phyloP scores from a whole-genome alignment of 2,113 vertebrate genomes.

The Artemisiospiza belli region DNA sequence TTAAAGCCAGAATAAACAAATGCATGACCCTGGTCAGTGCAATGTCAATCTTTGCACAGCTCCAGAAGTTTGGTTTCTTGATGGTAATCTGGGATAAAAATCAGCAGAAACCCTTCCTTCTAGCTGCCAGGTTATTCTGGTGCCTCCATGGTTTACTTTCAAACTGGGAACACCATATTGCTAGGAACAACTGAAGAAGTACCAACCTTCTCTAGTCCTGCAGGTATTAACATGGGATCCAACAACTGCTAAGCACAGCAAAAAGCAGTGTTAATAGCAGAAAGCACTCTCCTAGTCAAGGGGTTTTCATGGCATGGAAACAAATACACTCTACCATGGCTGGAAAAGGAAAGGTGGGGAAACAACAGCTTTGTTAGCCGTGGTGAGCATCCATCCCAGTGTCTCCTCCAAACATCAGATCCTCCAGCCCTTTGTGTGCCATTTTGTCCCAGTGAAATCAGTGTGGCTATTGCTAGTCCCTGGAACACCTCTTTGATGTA shows the following conservation, averaged over 20 bases:
- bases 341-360: neutral
- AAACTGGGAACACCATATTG: neutral
- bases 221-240: neutral
- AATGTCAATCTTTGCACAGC: neutral
- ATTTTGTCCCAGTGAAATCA: neutral
- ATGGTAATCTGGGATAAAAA: neutral
- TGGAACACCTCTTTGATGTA: neutral
- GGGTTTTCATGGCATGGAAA: neutral
- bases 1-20: neutral
- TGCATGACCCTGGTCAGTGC: neutral
- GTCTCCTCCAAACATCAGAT: neutral
- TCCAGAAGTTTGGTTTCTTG: neutral
- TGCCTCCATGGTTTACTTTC: neutral
- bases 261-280: neutral
- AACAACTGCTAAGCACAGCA: neutral
- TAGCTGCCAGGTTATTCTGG: neutral
- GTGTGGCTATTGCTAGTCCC: neutral
- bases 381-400: neutral
- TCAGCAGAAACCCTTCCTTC: neutral
- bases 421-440: neutral
- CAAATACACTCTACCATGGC: rapidly evolving
- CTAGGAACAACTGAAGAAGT: neutral
- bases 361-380: neutral
- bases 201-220: neutral
- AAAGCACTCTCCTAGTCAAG: neutral